phyloP scores from a whole-genome alignment of 2,113 vertebrate species.

The Zosterops lateralis region DNA sequence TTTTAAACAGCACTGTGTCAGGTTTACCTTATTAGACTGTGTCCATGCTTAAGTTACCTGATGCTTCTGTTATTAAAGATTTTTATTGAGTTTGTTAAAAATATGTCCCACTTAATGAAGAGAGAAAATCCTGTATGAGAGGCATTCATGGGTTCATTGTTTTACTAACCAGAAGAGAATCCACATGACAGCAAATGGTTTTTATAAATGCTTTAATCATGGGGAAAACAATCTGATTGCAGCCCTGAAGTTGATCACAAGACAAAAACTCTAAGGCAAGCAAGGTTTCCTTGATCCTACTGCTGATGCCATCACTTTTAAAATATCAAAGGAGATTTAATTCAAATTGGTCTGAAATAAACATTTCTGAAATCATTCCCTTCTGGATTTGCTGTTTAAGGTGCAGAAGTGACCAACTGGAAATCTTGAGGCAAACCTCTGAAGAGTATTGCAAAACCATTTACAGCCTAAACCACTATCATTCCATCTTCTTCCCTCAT shows the following conservation, averaged over 20 bases:
- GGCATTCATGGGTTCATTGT: not conserved
- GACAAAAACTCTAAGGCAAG: not conserved
- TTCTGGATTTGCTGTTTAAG: not conserved
- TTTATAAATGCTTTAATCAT: not conserved
- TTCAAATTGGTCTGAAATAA: not conserved
- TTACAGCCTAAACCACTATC: not conserved
- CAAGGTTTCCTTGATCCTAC: not conserved
- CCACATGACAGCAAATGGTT: not conserved
- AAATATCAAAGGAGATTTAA: not conserved
- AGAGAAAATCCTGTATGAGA: not conserved
- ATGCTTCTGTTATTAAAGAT: not conserved
- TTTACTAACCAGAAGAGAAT: not conserved
- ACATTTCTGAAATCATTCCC: not conserved
- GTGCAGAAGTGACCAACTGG: not conserved
- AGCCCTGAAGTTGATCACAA: not conserved
- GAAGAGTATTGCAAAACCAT: not conserved
- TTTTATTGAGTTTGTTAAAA: not conserved
- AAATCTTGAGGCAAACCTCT: not conserved
- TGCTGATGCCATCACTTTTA: not conserved
- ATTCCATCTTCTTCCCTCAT: not conserved
- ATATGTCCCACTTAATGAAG: not conserved
- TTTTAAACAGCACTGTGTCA: not conserved
- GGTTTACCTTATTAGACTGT: not conserved
- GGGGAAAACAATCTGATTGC: accelerated
- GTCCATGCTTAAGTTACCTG: not conserved